Conservation (phyloP, 2,888 invertebrate genomes). For the Ecdyonurus torrentis region DNA sequence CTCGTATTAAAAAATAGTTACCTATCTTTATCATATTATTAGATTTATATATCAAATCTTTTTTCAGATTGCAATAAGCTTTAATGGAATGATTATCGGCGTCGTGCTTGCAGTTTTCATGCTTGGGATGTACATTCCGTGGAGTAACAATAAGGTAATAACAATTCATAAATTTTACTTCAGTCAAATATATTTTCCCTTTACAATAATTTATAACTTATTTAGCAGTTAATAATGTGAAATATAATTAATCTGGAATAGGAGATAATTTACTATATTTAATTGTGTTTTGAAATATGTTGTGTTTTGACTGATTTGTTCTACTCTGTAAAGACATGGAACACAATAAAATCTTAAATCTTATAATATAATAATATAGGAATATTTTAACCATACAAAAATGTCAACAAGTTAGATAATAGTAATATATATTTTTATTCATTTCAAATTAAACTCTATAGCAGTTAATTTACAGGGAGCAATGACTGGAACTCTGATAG, state of each 20-base stretch:
- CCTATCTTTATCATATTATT: no score
- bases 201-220: no score
- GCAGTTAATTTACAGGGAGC: conserved; percentile 47
- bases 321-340: no score
- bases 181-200: no score
- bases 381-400: conserved; percentile 23
- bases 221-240: no score
- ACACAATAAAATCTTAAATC: no score
- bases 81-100: conserved; percentile 80
- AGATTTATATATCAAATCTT: conserved; percentile 8
- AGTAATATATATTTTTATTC: not conserved
- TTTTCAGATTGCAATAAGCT: conserved; percentile 55
- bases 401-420: conserved; percentile 7
- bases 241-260: no score
- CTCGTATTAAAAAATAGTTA: no score
- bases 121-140: conserved; percentile 76
- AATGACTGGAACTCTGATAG: conserved; percentile 41
- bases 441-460: not conserved
- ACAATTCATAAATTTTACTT: no score
- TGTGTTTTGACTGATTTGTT: no score
- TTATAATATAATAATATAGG: conserved; percentile 25
- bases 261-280: no score
- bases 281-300: no score
- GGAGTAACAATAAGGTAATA: conserved; percentile 61
- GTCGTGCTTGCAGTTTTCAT: conserved; percentile 74